Conservation (phyloP, 2,797 vertebrate species). For the Centroberyx gerrardi region DNA sequence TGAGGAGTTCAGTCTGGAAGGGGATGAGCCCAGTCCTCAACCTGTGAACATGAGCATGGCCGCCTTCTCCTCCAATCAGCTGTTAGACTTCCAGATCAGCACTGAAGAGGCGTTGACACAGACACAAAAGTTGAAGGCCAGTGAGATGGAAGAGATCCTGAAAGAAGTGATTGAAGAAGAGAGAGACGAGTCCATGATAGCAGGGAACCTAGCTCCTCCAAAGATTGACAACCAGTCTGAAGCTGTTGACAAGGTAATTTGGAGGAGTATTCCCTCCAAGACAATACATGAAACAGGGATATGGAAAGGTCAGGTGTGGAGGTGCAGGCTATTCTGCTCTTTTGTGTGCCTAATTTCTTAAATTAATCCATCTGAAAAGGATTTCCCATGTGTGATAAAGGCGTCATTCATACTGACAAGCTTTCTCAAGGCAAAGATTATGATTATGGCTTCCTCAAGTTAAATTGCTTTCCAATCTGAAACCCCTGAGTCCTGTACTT, state of each 20-base stretch:
- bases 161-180: conserved; percentile 78
- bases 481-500: not conserved
- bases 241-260: conserved; percentile 64
- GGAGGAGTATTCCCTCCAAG: not conserved
- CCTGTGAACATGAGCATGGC: conserved; percentile 60
- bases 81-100: conserved; percentile 65
- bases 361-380: not conserved
- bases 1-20: conserved; percentile 62
- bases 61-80: conserved; percentile 57
- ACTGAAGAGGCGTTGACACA: conserved; percentile 45
- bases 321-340: not conserved
- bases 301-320: not conserved
- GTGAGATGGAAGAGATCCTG: conserved; percentile 77
- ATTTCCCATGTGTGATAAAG: not conserved
- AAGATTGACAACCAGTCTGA: conserved; percentile 58
- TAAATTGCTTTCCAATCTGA: not conserved
- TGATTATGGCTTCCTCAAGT: not conserved
- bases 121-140: conserved; percentile 43
- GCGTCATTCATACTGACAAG: not conserved
- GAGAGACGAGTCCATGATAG: conserved; percentile 61
- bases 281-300: not conserved
- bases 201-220: conserved; percentile 45
- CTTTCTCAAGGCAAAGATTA: not conserved
- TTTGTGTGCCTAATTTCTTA: not conserved
- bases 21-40: conserved; percentile 78